Conservation (phyloP, 2,113 vertebrate species). For the Cynopterus brachyotis region DNA sequence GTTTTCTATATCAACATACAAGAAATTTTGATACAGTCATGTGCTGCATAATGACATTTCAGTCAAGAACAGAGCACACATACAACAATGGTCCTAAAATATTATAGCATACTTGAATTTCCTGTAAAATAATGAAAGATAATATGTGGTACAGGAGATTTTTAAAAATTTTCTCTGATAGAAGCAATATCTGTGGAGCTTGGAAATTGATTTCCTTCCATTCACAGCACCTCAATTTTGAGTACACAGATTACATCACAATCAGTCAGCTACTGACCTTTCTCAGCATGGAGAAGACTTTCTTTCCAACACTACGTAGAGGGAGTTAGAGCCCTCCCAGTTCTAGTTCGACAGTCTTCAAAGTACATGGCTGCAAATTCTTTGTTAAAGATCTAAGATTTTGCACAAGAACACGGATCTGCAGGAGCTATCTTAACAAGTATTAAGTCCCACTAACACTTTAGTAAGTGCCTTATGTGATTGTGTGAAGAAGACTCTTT, state of each 20-base stretch:
- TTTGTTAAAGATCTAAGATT: neutral
- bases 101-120: neutral
- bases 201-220: neutral
- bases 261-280: too few relatives aligned
- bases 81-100: neutral
- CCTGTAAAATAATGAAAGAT: neutral
- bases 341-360: neutral
- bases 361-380: neutral
- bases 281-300: too few relatives aligned
- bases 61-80: neutral
- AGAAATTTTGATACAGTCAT: neutral
- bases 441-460: too few relatives aligned
- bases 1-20: too few relatives aligned
- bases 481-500: neutral
- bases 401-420: neutral
- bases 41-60: neutral
- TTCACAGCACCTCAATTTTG: neutral
- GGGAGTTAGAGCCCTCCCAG: too few relatives aligned
- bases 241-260: too few relatives aligned
- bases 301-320: too few relatives aligned
- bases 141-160: neutral
- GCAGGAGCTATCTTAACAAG: neutral
- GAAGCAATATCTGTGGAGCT: neutral
- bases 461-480: neutral
- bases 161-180: neutral